Conservation (phyloP, 2,113 vertebrate species). For the Chloroceryle aenea region DNA sequence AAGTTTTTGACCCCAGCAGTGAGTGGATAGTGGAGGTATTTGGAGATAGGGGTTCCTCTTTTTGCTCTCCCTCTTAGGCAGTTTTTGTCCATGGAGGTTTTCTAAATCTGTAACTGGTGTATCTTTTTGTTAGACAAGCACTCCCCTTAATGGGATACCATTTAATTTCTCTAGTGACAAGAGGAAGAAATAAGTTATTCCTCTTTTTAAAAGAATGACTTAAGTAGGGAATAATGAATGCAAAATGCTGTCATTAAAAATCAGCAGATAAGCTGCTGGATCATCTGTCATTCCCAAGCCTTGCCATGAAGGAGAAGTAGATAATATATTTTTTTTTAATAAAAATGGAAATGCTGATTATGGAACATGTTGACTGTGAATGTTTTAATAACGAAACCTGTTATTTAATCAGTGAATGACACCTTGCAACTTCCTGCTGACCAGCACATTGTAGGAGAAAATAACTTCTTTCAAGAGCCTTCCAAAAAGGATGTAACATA, state of each 20-base stretch:
- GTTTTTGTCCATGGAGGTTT: not conserved
- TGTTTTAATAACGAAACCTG: not conserved
- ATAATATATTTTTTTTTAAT: not conserved
- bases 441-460: not conserved
- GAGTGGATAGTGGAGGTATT: not conserved
- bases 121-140: conserved; percentile 30
- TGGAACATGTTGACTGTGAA: not conserved
- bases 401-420: not conserved
- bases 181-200: conserved; percentile 64
- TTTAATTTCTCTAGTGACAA: conserved; percentile 64
- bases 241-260: conserved; percentile 63
- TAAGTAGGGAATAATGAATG: conserved; percentile 74
- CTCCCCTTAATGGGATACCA: conserved; percentile 34
- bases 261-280: conserved; percentile 64
- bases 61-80: not conserved
- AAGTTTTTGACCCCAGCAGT: not conserved
- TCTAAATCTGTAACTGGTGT: not conserved
- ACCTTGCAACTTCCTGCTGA: not conserved
- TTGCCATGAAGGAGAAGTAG: conserved; percentile 22
- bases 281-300: conserved; percentile 51
- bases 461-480: not conserved
- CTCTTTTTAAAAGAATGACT: conserved; percentile 40
- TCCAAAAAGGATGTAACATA: too few relatives aligned
- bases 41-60: not conserved
- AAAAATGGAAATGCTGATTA: conserved; percentile 6